phyloP scores from a whole-genome alignment of 2,888 invertebrate species.

The Cheilosia urbana region DNA sequence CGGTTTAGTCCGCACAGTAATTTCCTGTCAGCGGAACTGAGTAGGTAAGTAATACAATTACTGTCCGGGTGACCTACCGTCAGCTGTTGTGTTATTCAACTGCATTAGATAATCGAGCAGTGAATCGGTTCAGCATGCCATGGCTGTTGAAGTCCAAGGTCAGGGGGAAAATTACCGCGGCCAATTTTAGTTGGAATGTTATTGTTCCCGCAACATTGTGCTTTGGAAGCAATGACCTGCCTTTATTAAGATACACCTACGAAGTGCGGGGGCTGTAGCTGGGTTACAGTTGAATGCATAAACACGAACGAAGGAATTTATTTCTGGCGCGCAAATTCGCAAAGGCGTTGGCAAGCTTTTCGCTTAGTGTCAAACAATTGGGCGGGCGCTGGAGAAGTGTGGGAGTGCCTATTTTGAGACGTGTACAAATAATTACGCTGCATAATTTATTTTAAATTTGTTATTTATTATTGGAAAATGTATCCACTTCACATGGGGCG shows the following conservation, averaged over 20 bases:
- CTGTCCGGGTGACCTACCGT: conserved; percentile 21
- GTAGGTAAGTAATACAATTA: conserved; percentile 88
- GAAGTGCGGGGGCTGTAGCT: not conserved
- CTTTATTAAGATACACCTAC: not conserved
- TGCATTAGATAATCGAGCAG: conserved; percentile 30
- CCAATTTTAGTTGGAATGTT: conserved; percentile 11
- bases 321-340: not conserved
- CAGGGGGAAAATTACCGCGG: conserved; percentile 1
- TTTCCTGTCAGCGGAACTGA: conserved; percentile 92
- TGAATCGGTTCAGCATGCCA: conserved; percentile 18
- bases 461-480: too few species aligned
- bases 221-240: not conserved
- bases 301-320: not conserved
- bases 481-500: too few species aligned
- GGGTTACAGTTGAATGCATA: not conserved
- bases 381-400: too few species aligned
- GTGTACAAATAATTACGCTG: too few species aligned
- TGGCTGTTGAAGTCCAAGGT: conserved; percentile 47
- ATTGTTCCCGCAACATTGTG: not conserved
- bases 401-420: too few species aligned
- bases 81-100: conserved; percentile 48
- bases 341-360: too few species aligned
- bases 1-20: conserved; percentile 94
- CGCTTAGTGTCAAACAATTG: not conserved
- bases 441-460: too few species aligned